These are phyloP conservation scores for Camponotus vicinus DNA, from an alignment of 1,140 invertebrate genomes.

Conservation along the genomic window DNA sequence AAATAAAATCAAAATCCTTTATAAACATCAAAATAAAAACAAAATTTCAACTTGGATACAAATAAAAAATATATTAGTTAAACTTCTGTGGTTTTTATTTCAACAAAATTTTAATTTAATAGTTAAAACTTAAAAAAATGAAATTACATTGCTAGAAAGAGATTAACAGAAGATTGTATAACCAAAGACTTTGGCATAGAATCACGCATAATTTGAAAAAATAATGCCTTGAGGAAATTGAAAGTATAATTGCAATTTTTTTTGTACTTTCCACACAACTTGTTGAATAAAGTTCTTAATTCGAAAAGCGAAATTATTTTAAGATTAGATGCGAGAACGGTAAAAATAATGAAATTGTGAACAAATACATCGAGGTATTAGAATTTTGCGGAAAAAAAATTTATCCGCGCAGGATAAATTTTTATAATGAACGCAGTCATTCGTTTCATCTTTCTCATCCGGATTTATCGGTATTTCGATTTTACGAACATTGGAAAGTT, in stretches of 20 bases:
- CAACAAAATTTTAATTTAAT: background rate
- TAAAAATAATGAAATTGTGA: background rate
- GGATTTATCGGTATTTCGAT: constrained; percentile 24
- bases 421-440: constrained; percentile 41
- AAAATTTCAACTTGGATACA: background rate
- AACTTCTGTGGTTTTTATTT: background rate
- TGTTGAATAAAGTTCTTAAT: constrained; percentile 21
- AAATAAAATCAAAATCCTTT: no score
- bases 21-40: no score
- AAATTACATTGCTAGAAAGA: background rate
- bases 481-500: constrained; percentile 5
- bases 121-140: background rate
- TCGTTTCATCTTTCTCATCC: background rate
- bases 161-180: background rate
- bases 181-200: background rate
- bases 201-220: background rate
- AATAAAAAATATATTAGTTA: constrained; percentile 1
- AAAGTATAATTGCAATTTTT: background rate
- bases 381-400: background rate
- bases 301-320: background rate
- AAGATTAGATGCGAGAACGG: constrained; percentile 12
- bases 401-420: background rate
- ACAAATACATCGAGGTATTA: background rate
- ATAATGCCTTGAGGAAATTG: background rate
- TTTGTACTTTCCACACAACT: background rate